These are phyloP conservation scores for Columba janthina DNA, from an alignment of 2,113 vertebrate genomes.

Conservation along the genomic window DNA sequence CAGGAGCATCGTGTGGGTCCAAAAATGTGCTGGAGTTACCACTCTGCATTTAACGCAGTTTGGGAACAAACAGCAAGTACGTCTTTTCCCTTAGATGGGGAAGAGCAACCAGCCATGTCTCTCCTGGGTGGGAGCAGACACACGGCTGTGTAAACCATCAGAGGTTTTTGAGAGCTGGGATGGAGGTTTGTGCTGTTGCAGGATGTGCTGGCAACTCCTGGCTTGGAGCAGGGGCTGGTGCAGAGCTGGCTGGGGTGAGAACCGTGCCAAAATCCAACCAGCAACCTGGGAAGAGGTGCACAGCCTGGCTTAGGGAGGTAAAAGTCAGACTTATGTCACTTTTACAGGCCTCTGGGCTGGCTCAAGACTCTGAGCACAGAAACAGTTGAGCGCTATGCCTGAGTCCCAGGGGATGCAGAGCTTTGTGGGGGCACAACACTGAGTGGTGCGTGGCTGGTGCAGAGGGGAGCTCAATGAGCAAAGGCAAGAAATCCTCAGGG, in stretches of 20 bases:
- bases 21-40: neutral
- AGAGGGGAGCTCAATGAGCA: neutral
- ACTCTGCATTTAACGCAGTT: neutral
- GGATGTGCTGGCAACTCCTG: rapidly evolving
- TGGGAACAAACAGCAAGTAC: neutral
- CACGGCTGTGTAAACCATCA: neutral
- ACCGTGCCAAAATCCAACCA: neutral
- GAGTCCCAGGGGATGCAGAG: neutral
- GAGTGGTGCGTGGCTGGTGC: neutral
- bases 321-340: neutral
- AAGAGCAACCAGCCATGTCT: neutral
- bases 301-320: neutral
- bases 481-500: constrained; percentile 9
- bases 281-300: neutral
- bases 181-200: neutral
- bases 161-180: neutral
- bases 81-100: neutral
- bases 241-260: neutral
- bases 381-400: neutral
- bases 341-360: neutral
- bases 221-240: neutral
- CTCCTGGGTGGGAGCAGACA: neutral
- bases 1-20: rapidly evolving
- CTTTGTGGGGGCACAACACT: neutral
- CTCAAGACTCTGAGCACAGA: neutral